Base-by-base conservation (phyloP, 2,113 vertebrate species). In the Pangasianodon gigas region DNA sequence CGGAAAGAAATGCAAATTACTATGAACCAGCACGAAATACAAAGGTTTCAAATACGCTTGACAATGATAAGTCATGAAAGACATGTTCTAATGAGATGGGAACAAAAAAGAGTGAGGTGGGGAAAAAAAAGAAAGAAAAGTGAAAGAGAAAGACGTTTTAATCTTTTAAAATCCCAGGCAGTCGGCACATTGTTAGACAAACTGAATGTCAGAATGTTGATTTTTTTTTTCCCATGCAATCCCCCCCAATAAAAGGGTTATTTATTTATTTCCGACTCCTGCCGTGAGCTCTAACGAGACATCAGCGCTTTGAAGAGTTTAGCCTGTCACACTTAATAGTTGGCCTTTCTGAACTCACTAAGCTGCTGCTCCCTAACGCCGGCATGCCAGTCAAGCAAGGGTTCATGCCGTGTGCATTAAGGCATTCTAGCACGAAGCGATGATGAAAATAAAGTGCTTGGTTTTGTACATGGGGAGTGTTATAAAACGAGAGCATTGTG, bases 1-100 rank as follows among this genome's bases (percentile, higher is more conserved):
- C 91, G 90, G 92, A 95, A 95, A 94, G 89, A 93, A 95, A 95
- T 95, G 93, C 94, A 95, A 95, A 96, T 95, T 93, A 90, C 91
- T 88, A 94, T 93, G 93, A 94, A 92, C 88, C 85, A 87, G 91
- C 93, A 94, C 91, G 95, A 93, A 95, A 95, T 93, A 91, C 93
- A 95, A 93, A 91, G 89, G 90, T 93, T 95, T 95, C 93, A 94
- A 89, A 95, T 88, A 67, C 91, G 92, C 93, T 94, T 91, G 93
- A 95, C 94, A 95, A 93, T 91, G 92, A 95, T 91, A 94, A 95
- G 94, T 94, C 93, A 91, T 87, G 91, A 87, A 93, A 95, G 94
- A 95, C 93, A 91, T 91, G 88, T 94, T 93, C 93, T 96, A 95
- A 96, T 96, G 94, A 96, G 94, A 88, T 69, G 90, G 86, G 86